Conservation (phyloP, 2,888 invertebrate genomes). For the Ligdia adustata region DNA sequence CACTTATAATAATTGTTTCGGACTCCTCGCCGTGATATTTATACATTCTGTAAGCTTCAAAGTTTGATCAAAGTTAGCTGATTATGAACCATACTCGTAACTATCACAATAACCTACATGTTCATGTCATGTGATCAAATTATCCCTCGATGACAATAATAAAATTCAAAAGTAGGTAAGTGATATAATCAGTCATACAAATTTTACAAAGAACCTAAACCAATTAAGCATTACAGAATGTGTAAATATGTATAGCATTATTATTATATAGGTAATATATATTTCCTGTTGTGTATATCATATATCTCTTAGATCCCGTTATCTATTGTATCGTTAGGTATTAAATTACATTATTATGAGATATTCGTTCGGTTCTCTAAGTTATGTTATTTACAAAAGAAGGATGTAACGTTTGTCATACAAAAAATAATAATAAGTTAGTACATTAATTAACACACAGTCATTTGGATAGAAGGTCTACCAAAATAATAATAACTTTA, state of each 20-base stretch:
- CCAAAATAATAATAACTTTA: too few relatives aligned
- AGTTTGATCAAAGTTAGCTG: too few relatives aligned
- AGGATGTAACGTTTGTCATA: too few relatives aligned
- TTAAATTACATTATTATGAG: conserved; percentile 42
- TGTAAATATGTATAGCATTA: conserved; percentile 42
- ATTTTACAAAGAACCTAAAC: background rate
- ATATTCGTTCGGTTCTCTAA: conserved; percentile 41
- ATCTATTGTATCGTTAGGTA: conserved; percentile 40
- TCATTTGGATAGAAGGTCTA: too few relatives aligned
- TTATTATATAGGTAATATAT: conserved; percentile 28
- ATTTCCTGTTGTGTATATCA: conserved; percentile 40
- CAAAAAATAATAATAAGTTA: too few relatives aligned
- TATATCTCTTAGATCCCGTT: conserved; percentile 42
- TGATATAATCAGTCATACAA: too few relatives aligned
- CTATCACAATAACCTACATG: too few relatives aligned
- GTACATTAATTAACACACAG: too few relatives aligned
- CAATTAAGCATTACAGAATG: conserved; percentile 49
- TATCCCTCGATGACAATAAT: conserved; percentile 41
- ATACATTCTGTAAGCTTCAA: conserved; percentile 54
- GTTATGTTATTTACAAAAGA: conserved; percentile 60
- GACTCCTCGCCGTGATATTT: conserved; percentile 46
- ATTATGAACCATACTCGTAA: too few relatives aligned
- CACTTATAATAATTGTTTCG: conserved; percentile 53
- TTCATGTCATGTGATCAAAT: too few relatives aligned
- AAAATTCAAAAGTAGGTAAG: conserved; percentile 30